Evolutionary conservation across 2,888 invertebrate genomes (phyloP).

Genomic region (Phaonia tiefii): DNA sequence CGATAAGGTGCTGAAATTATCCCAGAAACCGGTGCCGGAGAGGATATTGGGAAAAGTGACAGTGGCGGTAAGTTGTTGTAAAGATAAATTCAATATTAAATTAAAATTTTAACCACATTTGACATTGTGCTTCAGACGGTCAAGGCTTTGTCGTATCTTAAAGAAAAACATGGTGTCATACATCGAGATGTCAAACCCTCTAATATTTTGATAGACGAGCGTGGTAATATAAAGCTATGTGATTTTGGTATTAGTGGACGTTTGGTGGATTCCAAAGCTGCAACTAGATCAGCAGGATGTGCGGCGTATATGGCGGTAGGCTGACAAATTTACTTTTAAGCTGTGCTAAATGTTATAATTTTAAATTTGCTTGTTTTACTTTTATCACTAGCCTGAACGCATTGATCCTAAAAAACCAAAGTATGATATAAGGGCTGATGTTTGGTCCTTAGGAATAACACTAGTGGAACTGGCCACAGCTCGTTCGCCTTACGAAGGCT

Average conservation of each 20-base stretch:
- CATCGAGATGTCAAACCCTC: constrained; percentile 99
- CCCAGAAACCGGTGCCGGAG: constrained; percentile 96
- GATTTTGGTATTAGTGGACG: constrained; percentile 99
- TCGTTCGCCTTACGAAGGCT: constrained; percentile 95
- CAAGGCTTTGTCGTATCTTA: constrained; percentile 97
- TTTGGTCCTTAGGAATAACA: constrained; percentile 99
- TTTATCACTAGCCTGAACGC: constrained; percentile 98
- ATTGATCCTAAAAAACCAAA: constrained; percentile 97
- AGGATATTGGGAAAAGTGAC: constrained; percentile 97
- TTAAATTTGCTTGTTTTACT: constrained; percentile 68
- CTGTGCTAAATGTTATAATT: not conserved
- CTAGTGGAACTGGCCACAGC: constrained; percentile 98
- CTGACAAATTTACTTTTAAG: constrained; percentile 68
- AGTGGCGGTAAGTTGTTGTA: constrained; percentile 92
- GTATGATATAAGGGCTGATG: constrained; percentile 99
- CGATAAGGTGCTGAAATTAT: constrained; percentile 94
- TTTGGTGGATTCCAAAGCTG: constrained; percentile 98
- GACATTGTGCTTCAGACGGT: constrained; percentile 88
- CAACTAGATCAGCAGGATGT: constrained; percentile 97
- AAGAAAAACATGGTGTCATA: constrained; percentile 97
- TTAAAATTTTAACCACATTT: constrained; percentile 34
- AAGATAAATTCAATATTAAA: too few relatives aligned
- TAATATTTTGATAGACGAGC: constrained; percentile 97
- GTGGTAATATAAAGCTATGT: constrained; percentile 97
- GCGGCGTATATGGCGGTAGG: constrained; percentile 99